These are phyloP conservation scores for Fukomys damarensis DNA, from an alignment of 2,113 vertebrate genomes.

Conservation along the genomic window DNA sequence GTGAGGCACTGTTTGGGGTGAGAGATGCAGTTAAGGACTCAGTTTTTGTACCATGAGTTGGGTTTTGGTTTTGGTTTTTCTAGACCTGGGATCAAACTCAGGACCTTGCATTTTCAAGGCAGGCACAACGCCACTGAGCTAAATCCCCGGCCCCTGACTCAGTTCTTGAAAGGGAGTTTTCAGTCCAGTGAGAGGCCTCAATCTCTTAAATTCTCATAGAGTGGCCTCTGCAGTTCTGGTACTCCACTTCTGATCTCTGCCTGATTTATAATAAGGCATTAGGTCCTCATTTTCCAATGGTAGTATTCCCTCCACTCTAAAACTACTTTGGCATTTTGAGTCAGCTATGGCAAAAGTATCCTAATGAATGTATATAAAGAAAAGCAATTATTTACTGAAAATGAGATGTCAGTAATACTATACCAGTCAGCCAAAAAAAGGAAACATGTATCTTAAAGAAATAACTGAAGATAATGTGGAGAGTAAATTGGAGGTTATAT, in stretches of 20 bases:
- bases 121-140: no score
- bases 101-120: no score
- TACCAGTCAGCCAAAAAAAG: slow-evolving; percentile 33
- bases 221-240: not conserved
- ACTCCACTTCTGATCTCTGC: not conserved
- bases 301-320: slow-evolving; percentile 22
- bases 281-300: slow-evolving; percentile 22
- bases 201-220: not conserved
- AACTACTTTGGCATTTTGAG: slow-evolving; percentile 27
- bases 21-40: not conserved
- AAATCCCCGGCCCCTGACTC: no score
- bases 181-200: not conserved
- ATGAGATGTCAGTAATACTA: not conserved
- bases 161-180: not conserved
- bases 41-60: not conserved
- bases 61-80: no score
- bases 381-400: slow-evolving; percentile 52
- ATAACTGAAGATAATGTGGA: slow-evolving; percentile 32
- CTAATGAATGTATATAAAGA: not conserved
- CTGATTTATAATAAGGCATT: not conserved
- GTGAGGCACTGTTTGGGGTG: not conserved
- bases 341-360: slow-evolving; percentile 6
- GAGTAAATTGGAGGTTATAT: slow-evolving; percentile 15
- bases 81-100: no score
- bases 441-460: slow-evolving; percentile 55